Evolutionary conservation across 2,797 vertebrate species (phyloP), one percentile per base, ranked within the genome.

Genomic region (Anomalospiza imberbis): DNA sequence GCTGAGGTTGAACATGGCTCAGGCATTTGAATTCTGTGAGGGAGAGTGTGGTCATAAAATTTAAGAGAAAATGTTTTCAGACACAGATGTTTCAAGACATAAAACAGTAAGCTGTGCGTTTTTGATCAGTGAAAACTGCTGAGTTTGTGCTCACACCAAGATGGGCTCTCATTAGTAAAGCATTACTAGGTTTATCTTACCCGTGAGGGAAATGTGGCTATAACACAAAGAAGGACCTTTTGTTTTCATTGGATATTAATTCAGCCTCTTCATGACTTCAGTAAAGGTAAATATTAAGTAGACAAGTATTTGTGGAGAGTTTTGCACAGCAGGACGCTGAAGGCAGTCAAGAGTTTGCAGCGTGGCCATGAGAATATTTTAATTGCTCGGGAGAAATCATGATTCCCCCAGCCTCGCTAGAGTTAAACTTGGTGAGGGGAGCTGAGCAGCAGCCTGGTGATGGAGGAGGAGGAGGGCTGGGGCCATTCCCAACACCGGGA

Each of bases 291-390:
- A 34, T 32, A 47, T 6, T 32, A 40, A 32, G 9, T 34, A 51
- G 54, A 36, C 4, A 36, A 45, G 54, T 36, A 28, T 83, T 71
- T 53, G 13, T 40, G 40, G 50, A 55, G n/a, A 11, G 5, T 40
- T 7, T 70, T 82, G 50, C 34, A 4, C n/a, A 11, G 71, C 5
- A 2, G 17, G 29, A 21, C 71, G 7, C 17, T 13, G 67, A 67
- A 80, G 53, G 53, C 60, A 79, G 87, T 60, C 42, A 29, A 9
- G 51, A 45, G 40, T 47, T 65, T 60, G 55, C 82, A 55, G 29
- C 0, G 0, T 38, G 72, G 34, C 81, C 38, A 13, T 24, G 17
- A 2, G 29, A 16, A 2, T 60, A 6, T 17, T 48, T 21, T 3
- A 38, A 1, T 47, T 62, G 29, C 3, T 3, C 38, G 19, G 68